Evolutionary conservation across 2,888 invertebrate genomes (phyloP).

Genomic region (Ophion costatus): DNA sequence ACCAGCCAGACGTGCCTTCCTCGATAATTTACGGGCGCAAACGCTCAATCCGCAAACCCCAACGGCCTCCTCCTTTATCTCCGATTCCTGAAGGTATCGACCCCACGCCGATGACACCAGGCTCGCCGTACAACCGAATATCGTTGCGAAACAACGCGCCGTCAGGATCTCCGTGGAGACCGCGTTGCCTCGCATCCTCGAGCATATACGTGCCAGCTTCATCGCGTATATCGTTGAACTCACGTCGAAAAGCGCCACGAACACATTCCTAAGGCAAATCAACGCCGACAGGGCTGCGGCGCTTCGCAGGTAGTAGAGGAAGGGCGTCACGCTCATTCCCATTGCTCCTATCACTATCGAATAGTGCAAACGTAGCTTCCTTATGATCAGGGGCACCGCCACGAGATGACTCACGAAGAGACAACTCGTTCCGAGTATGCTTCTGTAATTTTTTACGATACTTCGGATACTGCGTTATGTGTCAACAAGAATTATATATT

Average conservation of each 20-base stretch:
- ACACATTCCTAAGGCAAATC: constrained; percentile 49
- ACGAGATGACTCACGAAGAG: constrained; percentile 54
- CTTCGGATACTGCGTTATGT: no score
- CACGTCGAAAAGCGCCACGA: constrained; percentile 57
- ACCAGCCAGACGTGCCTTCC: constrained; percentile 18
- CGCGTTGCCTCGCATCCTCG: constrained; percentile 50
- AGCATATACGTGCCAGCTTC: constrained; percentile 49
- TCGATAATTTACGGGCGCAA: constrained; percentile 12
- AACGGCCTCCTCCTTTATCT: not conserved
- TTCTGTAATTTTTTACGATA: constrained; percentile 44
- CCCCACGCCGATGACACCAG: constrained; percentile 46
- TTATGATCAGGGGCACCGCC: constrained; percentile 53
- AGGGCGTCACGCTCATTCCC: constrained; percentile 55
- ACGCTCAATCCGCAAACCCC: constrained; percentile 17
- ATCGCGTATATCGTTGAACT: constrained; percentile 47
- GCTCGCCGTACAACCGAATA: constrained; percentile 52
- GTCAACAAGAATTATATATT: no score
- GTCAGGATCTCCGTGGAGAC: constrained; percentile 43
- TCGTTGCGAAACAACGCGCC: constrained; percentile 34
- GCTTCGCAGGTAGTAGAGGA: constrained; percentile 53
- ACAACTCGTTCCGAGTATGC: constrained; percentile 28
- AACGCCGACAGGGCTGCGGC: constrained; percentile 30
- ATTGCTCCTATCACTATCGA: constrained; percentile 62
- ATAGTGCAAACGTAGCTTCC: constrained; percentile 54
- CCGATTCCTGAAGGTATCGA: constrained; percentile 14